phyloP scores from a whole-genome alignment of 2,888 invertebrate species.

The Dione vanillae region DNA sequence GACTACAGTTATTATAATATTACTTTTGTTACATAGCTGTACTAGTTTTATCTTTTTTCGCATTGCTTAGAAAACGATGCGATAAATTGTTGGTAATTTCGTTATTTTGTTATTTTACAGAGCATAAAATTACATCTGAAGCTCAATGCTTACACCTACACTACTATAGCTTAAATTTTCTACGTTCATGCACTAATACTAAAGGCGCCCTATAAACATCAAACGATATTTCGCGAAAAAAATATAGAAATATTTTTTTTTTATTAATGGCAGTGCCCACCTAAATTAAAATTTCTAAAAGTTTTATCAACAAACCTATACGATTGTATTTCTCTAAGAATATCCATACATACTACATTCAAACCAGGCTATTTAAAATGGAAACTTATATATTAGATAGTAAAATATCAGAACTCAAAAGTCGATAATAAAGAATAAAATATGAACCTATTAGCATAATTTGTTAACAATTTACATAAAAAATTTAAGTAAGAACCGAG shows the following conservation, averaged over 20 bases:
- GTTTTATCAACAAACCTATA: too few species aligned
- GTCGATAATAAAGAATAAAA: not conserved
- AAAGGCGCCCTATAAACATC: too few species aligned
- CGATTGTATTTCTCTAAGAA: too few species aligned
- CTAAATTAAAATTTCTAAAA: too few species aligned
- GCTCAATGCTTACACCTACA: too few species aligned
- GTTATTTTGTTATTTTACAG: slow-evolving; percentile 37
- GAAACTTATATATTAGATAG: not conserved
- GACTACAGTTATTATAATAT: not conserved
- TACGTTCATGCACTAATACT: too few species aligned
- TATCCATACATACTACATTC: not conserved
- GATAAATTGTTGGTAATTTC: slow-evolving; percentile 30
- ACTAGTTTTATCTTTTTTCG: too few species aligned
- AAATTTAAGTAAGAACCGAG: slow-evolving; percentile 5
- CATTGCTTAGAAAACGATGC: not conserved
- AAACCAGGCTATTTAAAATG: not conserved
- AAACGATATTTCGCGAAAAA: too few species aligned
- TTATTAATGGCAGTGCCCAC: too few species aligned
- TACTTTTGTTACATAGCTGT: not conserved
- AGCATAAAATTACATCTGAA: slow-evolving; percentile 30
- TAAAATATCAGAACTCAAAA: not conserved
- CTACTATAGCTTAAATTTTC: too few species aligned
- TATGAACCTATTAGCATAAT: slow-evolving; percentile 19
- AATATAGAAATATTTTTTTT: too few species aligned
- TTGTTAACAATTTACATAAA: slow-evolving; percentile 16